Percentiles rank a stretch among this genome's conserved stretches.
Evolutionary conservation across 2,113 vertebrate genomes (phyloP).

Genomic region (Rhinolophus sinicus): DNA sequence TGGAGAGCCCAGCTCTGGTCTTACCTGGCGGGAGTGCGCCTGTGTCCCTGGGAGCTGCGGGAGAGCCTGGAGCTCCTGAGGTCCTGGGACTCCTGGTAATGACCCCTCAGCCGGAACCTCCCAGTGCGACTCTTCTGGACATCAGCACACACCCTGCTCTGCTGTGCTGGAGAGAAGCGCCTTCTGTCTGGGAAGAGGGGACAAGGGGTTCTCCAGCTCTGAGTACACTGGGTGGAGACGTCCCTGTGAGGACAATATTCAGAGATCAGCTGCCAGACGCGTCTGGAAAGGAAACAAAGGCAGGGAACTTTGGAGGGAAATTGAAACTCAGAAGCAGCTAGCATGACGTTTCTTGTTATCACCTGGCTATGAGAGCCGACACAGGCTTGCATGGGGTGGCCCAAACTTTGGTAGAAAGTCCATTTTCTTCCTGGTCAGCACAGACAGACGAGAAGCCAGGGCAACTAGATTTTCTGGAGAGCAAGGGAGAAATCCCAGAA

Average conservation of each 20-base stretch:
- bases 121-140: not conserved
- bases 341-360: not conserved
- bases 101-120: not conserved
- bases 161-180: not conserved
- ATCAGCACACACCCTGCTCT: not conserved
- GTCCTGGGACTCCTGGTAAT: not conserved
- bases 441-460: not conserved
- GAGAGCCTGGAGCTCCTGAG: not conserved
- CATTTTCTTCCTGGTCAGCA: not conserved
- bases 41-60: not conserved
- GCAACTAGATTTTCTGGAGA: not conserved
- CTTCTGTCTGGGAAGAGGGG: not conserved
- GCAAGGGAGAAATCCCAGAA: not conserved
- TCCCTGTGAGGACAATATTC: not conserved
- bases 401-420: not conserved
- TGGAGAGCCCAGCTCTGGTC: not conserved
- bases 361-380: not conserved
- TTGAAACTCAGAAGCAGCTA: not conserved
- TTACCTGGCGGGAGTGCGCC: not conserved
- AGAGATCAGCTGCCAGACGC: not conserved
- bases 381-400: accelerated
- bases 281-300: not conserved
- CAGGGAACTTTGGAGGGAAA: not conserved
- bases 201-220: not conserved
- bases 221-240: not conserved